phyloP scores from a whole-genome alignment of 1,140 invertebrate species.

The Yoshiicerus persimilis region DNA sequence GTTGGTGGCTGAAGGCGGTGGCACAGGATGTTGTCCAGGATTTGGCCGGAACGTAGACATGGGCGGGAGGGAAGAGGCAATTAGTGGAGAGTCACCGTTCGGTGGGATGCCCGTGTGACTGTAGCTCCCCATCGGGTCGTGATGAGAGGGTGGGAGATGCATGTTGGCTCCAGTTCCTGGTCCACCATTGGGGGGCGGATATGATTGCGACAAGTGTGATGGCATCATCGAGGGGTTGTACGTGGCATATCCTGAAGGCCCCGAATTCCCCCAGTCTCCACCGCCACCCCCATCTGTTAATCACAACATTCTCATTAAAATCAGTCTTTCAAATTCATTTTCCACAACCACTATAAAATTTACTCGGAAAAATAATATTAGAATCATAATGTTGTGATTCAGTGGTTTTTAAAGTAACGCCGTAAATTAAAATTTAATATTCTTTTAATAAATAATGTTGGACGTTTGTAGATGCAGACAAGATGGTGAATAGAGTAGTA shows the following conservation, averaged over 20 bases:
- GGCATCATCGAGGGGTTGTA: slow-evolving; percentile 55
- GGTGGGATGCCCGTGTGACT: slow-evolving; percentile 59
- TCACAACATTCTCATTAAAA: slow-evolving; percentile 23
- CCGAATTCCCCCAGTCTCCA: slow-evolving; percentile 54
- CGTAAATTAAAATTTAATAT: too few species aligned
- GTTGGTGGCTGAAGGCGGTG: slow-evolving; percentile 57
- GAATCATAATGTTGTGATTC: too few species aligned
- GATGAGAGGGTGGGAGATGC: slow-evolving; percentile 57
- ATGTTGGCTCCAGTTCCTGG: slow-evolving; percentile 32
- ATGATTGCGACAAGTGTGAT: slow-evolving; percentile 50
- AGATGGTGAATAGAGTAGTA: too few species aligned
- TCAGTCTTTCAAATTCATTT: neutral
- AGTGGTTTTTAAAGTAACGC: too few species aligned
- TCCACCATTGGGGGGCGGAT: slow-evolving; percentile 40
- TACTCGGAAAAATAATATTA: too few species aligned
- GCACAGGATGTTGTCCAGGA: slow-evolving; percentile 58
- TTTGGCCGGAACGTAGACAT: slow-evolving; percentile 85
- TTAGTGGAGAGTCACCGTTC: slow-evolving; percentile 57
- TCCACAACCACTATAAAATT: neutral
- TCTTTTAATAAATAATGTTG: too few species aligned
- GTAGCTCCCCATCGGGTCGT: slow-evolving; percentile 47
- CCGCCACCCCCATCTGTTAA: slow-evolving; percentile 57
- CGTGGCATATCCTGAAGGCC: slow-evolving; percentile 52
- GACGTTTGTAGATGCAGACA: too few species aligned
- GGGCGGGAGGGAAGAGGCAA: slow-evolving; percentile 78